These are phyloP conservation scores for Microctonus aethiopoides DNA, from an alignment of 2,888 invertebrate genomes.

Conservation along the genomic window DNA sequence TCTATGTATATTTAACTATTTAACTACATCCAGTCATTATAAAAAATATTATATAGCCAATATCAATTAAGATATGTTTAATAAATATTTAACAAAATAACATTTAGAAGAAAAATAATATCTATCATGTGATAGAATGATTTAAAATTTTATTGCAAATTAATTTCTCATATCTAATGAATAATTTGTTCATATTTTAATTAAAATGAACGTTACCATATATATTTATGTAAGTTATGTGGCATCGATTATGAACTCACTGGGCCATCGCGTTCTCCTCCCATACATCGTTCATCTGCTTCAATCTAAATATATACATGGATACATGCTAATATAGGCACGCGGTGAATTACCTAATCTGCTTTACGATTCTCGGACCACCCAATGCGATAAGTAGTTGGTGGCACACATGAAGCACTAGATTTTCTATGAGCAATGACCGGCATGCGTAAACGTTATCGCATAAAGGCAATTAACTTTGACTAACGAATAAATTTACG, in stretches of 20 bases:
- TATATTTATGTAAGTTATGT: neutral
- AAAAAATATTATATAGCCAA: neutral
- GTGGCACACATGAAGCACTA: slow-evolving; percentile 40
- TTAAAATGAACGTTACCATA: neutral
- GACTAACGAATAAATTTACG: slow-evolving; percentile 53
- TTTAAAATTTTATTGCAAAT: neutral
- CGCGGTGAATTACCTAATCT: slow-evolving; percentile 54
- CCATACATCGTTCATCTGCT: slow-evolving; percentile 42
- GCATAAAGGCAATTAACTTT: slow-evolving; percentile 54
- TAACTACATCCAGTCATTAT: neutral
- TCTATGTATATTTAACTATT: neutral
- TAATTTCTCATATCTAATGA: neutral
- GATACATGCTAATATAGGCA: slow-evolving; percentile 37
- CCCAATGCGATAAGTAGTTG: slow-evolving; percentile 51
- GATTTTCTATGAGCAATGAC: slow-evolving; percentile 55
- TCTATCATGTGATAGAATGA: neutral
- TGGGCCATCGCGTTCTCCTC: neutral
- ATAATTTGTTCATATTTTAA: neutral
- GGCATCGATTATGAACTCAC: neutral
- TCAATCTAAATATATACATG: slow-evolving; percentile 4
- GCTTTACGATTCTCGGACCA: slow-evolving; percentile 49
- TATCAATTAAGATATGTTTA: slow-evolving; percentile 21
- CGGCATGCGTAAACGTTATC: slow-evolving; percentile 58
- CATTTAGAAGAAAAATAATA: neutral
- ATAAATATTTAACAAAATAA: neutral